Evolutionary conservation across 2,797 vertebrate species (phyloP), one percentile per base, ranked within the genome.

Genomic region (Mastacembelus armatus): DNA sequence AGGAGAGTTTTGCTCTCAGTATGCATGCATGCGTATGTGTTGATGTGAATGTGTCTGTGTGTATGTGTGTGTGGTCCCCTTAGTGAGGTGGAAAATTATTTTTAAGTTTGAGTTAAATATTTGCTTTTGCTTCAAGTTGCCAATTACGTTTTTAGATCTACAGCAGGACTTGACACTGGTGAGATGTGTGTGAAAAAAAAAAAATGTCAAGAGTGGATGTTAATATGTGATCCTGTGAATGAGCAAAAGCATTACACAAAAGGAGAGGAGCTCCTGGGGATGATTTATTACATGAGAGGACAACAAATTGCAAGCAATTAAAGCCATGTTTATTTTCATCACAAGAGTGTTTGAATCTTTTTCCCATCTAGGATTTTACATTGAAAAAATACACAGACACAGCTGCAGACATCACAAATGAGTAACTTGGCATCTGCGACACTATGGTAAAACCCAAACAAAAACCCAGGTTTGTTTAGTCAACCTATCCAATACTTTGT

Each of bases 341-440:
- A 59, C 64, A 66, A 58, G 27, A 74, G 39, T 58, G 65, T 84
- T 72, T 81, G 26, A 85, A 82, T 62, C 48, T 63, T 71, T n/a
- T 64, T 66, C 60, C 74, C 64, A 58, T 84, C 75, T 67, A 61
- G 67, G 67, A 88, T 83, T 90, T 74, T n/a, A 87, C 85, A 82
- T 85, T 81, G 67, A 71, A 72, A 83, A 90, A 90, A 91, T 88
- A 91, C 85, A 84, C 81, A 91, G 82, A 81, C 80, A 79, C 74
- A 85, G 84, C 75, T 85, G 77, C 85, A 92, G 91, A 92, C 92
- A 92, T 92, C 83, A 92, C 92, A 93, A 90, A 92, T 89, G 86
- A 90, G 84, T 82, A 83, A 89, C 71, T 79, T 83, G 84, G 84
- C 76, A 84, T 85, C 74, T 4, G 39, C 81, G 75, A 81, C 54